Conservation (phyloP, 2,888 invertebrate species). For the Catocala sponsa region DNA sequence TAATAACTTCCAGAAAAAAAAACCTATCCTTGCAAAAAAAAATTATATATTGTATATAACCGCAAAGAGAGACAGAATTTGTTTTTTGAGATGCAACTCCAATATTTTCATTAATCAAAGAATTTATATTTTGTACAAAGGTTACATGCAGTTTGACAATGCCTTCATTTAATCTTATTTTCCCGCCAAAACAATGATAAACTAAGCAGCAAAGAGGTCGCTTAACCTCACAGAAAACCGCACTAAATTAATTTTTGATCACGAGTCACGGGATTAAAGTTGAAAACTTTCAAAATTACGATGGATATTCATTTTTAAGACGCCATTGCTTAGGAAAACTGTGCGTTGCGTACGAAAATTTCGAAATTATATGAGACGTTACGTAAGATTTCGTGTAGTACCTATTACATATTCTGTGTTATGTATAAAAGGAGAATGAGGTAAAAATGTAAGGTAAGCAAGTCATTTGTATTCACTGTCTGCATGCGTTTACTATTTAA, state of each 20-base stretch:
- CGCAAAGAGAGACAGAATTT: too few relatives aligned
- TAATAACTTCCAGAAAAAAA: too few relatives aligned
- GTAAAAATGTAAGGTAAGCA: background rate
- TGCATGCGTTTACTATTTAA: background rate
- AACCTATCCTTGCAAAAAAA: too few relatives aligned
- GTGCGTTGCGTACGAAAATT: background rate
- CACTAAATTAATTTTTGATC: slow-evolving; percentile 62
- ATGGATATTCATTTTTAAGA: slow-evolving; percentile 45
- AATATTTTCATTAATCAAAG: too few relatives aligned
- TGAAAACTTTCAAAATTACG: slow-evolving; percentile 61
- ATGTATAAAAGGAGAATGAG: background rate
- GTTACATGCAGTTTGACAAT: background rate
- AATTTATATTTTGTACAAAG: too few relatives aligned
- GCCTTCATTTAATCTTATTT: background rate
- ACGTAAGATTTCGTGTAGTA: background rate
- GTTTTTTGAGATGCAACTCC: too few relatives aligned
- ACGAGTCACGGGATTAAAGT: slow-evolving; percentile 54
- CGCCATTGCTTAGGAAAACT: slow-evolving; percentile 9
- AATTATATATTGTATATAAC: too few relatives aligned
- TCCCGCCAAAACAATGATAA: slow-evolving; percentile 9
- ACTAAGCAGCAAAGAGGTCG: slow-evolving; percentile 7
- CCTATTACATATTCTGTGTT: background rate
- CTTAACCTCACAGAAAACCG: slow-evolving; percentile 20
- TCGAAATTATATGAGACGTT: slow-evolving; percentile 1
- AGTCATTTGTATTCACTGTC: background rate